These are phyloP conservation scores for Adoxophyes honmai DNA, from an alignment of 1,140 invertebrate genomes.

Conservation along the genomic window DNA sequence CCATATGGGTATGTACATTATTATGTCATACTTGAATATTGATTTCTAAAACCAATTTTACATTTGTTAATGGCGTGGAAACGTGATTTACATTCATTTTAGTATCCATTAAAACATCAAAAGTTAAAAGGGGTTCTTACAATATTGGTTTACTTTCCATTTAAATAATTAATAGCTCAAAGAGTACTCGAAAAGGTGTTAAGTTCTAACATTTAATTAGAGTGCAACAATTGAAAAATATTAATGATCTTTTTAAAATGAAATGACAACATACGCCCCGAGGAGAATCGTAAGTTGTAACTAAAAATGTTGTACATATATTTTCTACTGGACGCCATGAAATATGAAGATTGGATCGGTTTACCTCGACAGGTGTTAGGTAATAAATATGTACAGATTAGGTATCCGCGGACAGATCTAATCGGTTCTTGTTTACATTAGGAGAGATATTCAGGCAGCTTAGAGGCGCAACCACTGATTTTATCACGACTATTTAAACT, in stretches of 20 bases:
- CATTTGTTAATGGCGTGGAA: too few relatives aligned
- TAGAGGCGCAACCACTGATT: slow-evolving; percentile 17
- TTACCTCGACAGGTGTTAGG: slow-evolving; percentile 34
- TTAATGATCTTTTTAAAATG: slow-evolving; percentile 9
- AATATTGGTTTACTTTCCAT: slow-evolving; percentile 13
- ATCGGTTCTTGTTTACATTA: slow-evolving; percentile 69
- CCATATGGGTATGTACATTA: too few relatives aligned
- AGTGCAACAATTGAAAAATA: slow-evolving; percentile 6
- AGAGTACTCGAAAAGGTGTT: not conserved
- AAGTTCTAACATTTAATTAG: slow-evolving; percentile 1
- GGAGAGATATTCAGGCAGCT: slow-evolving; percentile 40
- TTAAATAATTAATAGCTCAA: not conserved
- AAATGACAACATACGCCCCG: slow-evolving; percentile 7
- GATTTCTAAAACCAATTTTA: too few relatives aligned
- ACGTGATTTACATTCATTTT: too few relatives aligned
- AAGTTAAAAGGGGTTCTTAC: not conserved
- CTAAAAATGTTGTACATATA: not conserved
- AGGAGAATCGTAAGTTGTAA: not conserved
- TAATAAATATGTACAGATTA: slow-evolving; percentile 61
- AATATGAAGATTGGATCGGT: slow-evolving; percentile 26
- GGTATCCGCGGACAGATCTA: slow-evolving; percentile 48
- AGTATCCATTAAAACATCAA: not conserved
- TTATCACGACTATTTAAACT: slow-evolving; percentile 52
- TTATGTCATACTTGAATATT: too few relatives aligned
- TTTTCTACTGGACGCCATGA: slow-evolving; percentile 20